Conservation (phyloP, 2,888 invertebrate species). For the Abrostola triplasia region DNA sequence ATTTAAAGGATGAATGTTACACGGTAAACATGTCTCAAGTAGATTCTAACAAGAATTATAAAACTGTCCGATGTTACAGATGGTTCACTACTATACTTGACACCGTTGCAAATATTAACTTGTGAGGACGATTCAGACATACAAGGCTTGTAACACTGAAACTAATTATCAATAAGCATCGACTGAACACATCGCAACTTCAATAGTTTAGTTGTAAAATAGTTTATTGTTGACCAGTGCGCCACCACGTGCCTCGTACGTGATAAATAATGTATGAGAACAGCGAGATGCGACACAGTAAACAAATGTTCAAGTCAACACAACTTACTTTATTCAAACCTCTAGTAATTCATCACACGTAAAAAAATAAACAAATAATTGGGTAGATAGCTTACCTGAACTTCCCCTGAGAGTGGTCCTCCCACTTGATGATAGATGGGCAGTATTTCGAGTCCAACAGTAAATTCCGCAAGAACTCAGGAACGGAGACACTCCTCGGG, state of each 20-base stretch:
- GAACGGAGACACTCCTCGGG: slow-evolving; percentile 89
- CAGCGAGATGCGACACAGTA: slow-evolving; percentile 59
- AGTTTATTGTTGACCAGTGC: slow-evolving; percentile 68
- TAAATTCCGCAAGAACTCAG: slow-evolving; percentile 96
- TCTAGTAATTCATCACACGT: slow-evolving; percentile 19
- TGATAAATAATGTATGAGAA: slow-evolving; percentile 76
- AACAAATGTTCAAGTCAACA: slow-evolving; percentile 68
- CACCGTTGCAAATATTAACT: slow-evolving; percentile 48
- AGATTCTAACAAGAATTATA: slow-evolving; percentile 16
- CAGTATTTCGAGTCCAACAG: slow-evolving; percentile 92
- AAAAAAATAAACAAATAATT: slow-evolving; percentile 28
- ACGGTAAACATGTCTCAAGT: slow-evolving; percentile 11
- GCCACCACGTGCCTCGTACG: slow-evolving; percentile 74
- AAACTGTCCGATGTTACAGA: slow-evolving; percentile 8
- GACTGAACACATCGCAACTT: slow-evolving; percentile 52
- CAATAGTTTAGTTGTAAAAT: slow-evolving; percentile 70
- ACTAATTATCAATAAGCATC: slow-evolving; percentile 63
- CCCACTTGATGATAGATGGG: slow-evolving; percentile 96
- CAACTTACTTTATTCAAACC: slow-evolving; percentile 58
- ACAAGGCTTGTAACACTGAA: slow-evolving; percentile 35
- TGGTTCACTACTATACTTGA: slow-evolving; percentile 42
- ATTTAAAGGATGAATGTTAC: slow-evolving; percentile 26
- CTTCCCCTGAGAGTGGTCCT: slow-evolving; percentile 93
- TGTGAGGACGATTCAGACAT: slow-evolving; percentile 25
- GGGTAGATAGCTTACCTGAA: slow-evolving; percentile 88